phyloP scores from a whole-genome alignment of 2,797 vertebrate species.

The Etheostoma nigrum region DNA sequence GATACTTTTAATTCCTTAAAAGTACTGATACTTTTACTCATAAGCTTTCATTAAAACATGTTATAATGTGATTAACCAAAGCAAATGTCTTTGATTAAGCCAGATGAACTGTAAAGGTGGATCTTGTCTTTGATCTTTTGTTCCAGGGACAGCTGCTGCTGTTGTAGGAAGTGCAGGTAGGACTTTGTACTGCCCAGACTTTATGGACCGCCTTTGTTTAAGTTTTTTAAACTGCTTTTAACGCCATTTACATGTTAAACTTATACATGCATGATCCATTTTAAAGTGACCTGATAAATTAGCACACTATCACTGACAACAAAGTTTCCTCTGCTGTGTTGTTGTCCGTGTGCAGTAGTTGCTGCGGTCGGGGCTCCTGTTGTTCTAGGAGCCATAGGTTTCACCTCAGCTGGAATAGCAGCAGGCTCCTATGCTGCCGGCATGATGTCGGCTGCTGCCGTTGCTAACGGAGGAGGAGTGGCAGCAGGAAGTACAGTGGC shows the following conservation, averaged over 20 bases:
- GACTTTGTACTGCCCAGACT: neutral
- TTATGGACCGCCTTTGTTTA: neutral
- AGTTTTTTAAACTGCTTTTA: too few species aligned
- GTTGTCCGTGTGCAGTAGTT: slow-evolving; percentile 4
- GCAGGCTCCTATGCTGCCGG: slow-evolving; percentile 58
- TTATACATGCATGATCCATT: neutral
- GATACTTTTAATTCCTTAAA: neutral
- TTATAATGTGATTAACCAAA: too few species aligned
- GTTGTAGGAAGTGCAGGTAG: slow-evolving; percentile 31
- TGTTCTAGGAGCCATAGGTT: slow-evolving; percentile 40
- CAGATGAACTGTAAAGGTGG: neutral
- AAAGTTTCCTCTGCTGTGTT: neutral
- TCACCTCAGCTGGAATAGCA: slow-evolving; percentile 54
- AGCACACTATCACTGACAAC: neutral
- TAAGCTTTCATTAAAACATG: neutral
- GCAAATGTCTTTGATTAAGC: neutral
- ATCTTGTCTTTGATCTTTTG: neutral
- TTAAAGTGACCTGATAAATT: neutral
- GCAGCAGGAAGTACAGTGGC: slow-evolving; percentile 64
- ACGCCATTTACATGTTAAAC: neutral
- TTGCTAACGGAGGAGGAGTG: slow-evolving; percentile 71
- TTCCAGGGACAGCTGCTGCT: slow-evolving; percentile 18
- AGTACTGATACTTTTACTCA: neutral
- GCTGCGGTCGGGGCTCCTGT: slow-evolving; percentile 22
- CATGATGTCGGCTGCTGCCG: slow-evolving; percentile 70